Evolutionary conservation across 2,797 vertebrate species (phyloP), one percentile per base, ranked within the genome.

Genomic region (Telmatherina bonti): DNA sequence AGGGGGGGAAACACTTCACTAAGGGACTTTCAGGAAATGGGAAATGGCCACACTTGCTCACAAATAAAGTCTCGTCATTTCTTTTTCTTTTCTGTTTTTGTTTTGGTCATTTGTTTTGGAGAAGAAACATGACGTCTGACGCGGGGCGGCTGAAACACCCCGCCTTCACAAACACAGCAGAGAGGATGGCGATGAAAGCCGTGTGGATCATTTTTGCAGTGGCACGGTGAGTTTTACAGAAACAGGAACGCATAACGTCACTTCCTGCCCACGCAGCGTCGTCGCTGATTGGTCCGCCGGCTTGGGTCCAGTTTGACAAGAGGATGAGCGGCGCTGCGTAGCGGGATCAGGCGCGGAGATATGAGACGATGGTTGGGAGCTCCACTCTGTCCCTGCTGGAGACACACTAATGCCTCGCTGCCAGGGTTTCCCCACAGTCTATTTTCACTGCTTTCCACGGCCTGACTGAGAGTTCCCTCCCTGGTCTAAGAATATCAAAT

Each of bases 231-330:
- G 77, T 65, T 89, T 94, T 77, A 90, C 93, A 87, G 75, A 82
- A 92, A 86, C 90, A 87, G 88, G 77, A 79, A 81, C 85, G 67
- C 49, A 7, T 2, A 22, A 88, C 95, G 95, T 93, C 93, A 96
- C 75, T 94, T 96, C 96, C 96, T 94, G 94, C 62, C 58, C 75
- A 66, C 63, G 81, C 72, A 85, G 65, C 67, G 51, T 63, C 56
- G 85, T 3, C 55, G 78, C 86, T 81, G 91, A 93, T 94, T 95
- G 94, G 94, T 82, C 73, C 51, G 72, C 62, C 3, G 13, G 45
- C 29, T 52, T 13, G 84, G 79, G 82, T 84, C 85, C 80, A 85
- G 83, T 86, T 71, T 69, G 71, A 78, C 73, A 63, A 43, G 68
- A 66, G 64, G 74, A 73, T 31, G 69, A 82, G 65, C 73, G 75